These are phyloP conservation scores for Potorous gilbertii DNA, from an alignment of 2,797 vertebrate species.

Conservation along the genomic window DNA sequence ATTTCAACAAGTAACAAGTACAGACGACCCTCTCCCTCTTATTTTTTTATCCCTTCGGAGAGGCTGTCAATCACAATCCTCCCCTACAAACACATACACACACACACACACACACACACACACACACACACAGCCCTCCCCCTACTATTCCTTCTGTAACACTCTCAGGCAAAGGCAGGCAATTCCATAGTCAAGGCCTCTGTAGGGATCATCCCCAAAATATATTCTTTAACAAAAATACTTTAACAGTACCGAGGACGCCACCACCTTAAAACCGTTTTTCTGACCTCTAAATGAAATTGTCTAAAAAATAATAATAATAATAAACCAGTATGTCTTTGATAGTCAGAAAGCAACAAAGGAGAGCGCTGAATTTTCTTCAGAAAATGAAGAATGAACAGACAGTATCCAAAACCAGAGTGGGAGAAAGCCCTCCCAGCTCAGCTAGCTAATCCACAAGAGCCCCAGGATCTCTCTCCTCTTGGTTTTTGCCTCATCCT, in stretches of 20 bases:
- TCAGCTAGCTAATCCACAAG: background rate
- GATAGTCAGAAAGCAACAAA: background rate
- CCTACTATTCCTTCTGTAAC: background rate
- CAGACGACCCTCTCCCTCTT: conserved; percentile 75
- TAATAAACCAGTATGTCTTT: background rate
- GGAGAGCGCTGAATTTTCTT: background rate
- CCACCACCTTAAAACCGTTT: background rate
- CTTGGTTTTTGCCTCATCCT: conserved; percentile 6
- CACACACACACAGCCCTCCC: background rate
- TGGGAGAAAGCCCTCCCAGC: background rate
- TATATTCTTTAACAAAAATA: background rate
- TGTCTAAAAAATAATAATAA: background rate
- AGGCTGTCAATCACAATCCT: conserved; percentile 82
- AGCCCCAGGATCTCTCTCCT: background rate
- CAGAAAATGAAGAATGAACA: background rate
- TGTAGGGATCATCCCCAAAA: conserved; percentile 29
- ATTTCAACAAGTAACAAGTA: conserved; percentile 88
- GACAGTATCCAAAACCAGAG: background rate
- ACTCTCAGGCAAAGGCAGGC: background rate
- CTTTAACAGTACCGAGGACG: background rate
- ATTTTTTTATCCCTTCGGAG: conserved; percentile 62
- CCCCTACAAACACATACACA: background rate
- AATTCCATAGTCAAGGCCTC: background rate
- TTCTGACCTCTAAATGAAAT: background rate
- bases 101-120: background rate